phyloP scores from a whole-genome alignment of 2,888 invertebrate genomes.

The Ennomos erosarius region DNA sequence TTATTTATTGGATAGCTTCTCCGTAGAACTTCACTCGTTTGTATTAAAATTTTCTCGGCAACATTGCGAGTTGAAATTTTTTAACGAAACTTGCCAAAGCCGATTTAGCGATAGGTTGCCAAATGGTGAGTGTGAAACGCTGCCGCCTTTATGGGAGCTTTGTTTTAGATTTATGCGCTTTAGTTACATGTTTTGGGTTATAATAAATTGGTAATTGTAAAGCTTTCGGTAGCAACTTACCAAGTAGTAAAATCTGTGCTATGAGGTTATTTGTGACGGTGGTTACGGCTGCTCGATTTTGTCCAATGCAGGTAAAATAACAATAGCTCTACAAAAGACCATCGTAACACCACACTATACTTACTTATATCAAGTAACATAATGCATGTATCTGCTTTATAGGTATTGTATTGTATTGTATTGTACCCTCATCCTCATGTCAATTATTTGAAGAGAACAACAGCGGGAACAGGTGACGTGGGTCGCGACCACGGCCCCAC shows the following conservation, averaged over 20 bases:
- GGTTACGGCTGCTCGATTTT: background rate
- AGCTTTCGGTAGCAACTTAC: conserved; percentile 27
- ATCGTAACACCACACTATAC: too few species aligned
- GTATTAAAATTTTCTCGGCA: conserved; percentile 61
- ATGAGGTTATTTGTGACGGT: conserved; percentile 25
- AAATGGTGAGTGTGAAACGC: conserved; percentile 33
- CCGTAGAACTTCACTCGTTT: conserved; percentile 60
- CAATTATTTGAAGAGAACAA: conserved; percentile 65
- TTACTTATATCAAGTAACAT: conserved; percentile 9
- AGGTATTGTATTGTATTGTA: conserved; percentile 34
- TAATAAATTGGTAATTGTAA: conserved; percentile 38
- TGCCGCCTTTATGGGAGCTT: conserved; percentile 34
- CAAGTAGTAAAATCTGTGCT: conserved; percentile 32
- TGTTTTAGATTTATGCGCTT: conserved; percentile 39
- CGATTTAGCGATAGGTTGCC: conserved; percentile 30
- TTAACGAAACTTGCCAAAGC: conserved; percentile 42
- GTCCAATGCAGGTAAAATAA: too few species aligned
- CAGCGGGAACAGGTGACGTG: conserved; percentile 51
- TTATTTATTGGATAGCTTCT: conserved; percentile 63
- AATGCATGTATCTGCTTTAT: conserved; percentile 5
- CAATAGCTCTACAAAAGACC: too few species aligned
- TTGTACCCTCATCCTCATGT: conserved; percentile 72
- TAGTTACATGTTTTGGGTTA: conserved; percentile 38
- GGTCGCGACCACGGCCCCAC: conserved; percentile 37
- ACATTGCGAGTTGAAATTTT: conserved; percentile 53